Percentiles rank a stretch among this genome's conserved stretches.
Evolutionary conservation across 2,797 vertebrate genomes (phyloP).

Genomic region (Liparis tanakae): DNA sequence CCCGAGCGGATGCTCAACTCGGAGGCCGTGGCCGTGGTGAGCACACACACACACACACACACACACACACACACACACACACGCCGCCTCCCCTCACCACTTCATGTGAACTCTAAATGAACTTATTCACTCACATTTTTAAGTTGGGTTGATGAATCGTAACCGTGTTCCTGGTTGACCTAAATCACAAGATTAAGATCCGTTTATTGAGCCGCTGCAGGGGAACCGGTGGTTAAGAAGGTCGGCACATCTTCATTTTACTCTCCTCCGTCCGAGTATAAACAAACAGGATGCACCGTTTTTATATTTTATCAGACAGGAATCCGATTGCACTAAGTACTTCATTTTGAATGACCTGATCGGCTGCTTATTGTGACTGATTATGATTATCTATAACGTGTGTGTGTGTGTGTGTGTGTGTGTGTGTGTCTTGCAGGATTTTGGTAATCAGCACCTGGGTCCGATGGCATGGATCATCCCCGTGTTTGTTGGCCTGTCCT

Average conservation of each 20-base stretch:
- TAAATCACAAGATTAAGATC: too few relatives aligned
- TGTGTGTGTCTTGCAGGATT: slow-evolving; percentile 85
- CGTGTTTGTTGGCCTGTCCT: slow-evolving; percentile 95
- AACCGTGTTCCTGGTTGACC: too few relatives aligned
- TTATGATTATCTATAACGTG: not conserved
- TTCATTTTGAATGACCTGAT: not conserved
- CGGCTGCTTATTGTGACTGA: not conserved
- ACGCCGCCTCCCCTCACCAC: too few relatives aligned
- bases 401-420: not conserved
- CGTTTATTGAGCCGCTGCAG: not conserved
- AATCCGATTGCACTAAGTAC: not conserved
- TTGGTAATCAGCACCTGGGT: slow-evolving; percentile 92
- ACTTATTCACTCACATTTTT: too few relatives aligned
- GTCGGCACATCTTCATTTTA: not conserved
- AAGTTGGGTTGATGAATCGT: too few relatives aligned
- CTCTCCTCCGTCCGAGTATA: not conserved
- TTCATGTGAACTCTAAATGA: too few relatives aligned
- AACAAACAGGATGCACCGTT: too few relatives aligned
- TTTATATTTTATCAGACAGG: not conserved
- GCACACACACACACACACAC: slow-evolving; percentile 21
- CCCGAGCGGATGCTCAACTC: slow-evolving; percentile 89
- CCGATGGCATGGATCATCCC: slow-evolving; percentile 98
- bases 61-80: too few relatives aligned
- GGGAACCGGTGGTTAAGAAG: not conserved
- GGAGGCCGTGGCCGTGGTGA: slow-evolving; percentile 94